Base-by-base conservation (phyloP, 2,888 invertebrate species). In the Ditula angustiorana region DNA sequence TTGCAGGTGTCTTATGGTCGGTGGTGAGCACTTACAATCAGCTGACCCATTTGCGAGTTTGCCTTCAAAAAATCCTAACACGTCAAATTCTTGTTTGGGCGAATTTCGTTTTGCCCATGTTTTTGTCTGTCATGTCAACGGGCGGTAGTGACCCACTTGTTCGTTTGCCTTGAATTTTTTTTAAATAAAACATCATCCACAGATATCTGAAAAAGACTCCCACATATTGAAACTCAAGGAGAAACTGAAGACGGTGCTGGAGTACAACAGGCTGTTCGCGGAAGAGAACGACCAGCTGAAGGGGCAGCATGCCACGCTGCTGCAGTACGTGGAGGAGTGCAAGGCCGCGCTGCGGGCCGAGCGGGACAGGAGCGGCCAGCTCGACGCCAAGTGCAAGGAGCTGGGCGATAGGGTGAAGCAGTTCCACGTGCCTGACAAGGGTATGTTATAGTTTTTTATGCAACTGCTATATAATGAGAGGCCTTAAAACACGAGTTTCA, bases 141-240 rank as follows among this genome's bases (percentile, higher is more conserved):
- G n/a, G n/a, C n/a, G n/a, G n/a, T n/a, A n/a, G n/a, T n/a, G n/a
- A n/a, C n/a, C n/a, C n/a, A n/a, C n/a, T n/a, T n/a, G n/a, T n/a
- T n/a, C n/a, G n/a, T n/a, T n/a, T n/a, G n/a, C n/a, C n/a, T n/a
- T n/a, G n/a, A 3, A 26, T 33, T 33, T n/a, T 33, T 33, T 2
- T n/a, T n/a, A n/a, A n/a, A n/a, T n/a, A n/a, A n/a, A n/a, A n/a
- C n/a, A n/a, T n/a, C 46, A 16, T 33, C 11, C 4, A 70, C 74
- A 94, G 94, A 77, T 95, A 55, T 90, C 94, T 59, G 94, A 94
- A 72, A 95, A 94, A 79, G 94, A 95, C 56, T 80, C 88, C 11
- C 90, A 94, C 73, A 93, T 95, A 76, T 80, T 90, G 59, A 95
- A 95, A 78, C 79, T 96, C 4, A 94, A 95, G 57, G 94, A 95